A percentile compares a stretch with the other conserved stretches of the same genome.
phyloP scores from a whole-genome alignment of 1,140 invertebrate genomes.

The Ceratosolen fusciceps region DNA sequence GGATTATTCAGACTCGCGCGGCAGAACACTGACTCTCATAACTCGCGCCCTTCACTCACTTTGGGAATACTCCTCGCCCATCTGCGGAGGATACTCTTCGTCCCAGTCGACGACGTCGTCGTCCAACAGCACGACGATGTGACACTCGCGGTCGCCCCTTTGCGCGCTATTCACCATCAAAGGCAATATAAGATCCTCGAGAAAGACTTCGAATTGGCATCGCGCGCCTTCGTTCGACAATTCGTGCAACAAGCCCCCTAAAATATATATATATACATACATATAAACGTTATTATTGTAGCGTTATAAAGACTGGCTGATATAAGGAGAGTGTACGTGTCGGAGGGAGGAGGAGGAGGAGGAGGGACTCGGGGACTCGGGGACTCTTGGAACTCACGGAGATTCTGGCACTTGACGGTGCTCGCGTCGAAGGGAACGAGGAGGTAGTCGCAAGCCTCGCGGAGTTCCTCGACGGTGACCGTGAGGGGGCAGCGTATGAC shows the following conservation, averaged over 20 bases:
- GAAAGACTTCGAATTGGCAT: constrained; percentile 95
- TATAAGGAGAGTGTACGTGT: no score
- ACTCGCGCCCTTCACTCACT: no score
- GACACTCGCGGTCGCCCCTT: constrained; percentile 89
- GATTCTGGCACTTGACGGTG: constrained; percentile 95
- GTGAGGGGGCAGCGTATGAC: constrained; percentile 87
- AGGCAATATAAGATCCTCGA: constrained; percentile 95
- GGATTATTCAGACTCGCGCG: constrained; percentile 47
- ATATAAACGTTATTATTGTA: no score
- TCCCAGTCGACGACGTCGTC: constrained; percentile 99
- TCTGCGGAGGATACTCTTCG: constrained; percentile 97
- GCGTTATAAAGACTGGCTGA: no score
- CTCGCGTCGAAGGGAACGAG: constrained; percentile 97
- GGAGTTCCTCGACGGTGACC: constrained; percentile 91
- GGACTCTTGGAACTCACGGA: constrained; percentile 89
- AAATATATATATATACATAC: background rate
- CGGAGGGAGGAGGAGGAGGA: no score
- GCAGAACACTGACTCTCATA: no score
- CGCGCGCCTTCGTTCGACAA: constrained; percentile 98
- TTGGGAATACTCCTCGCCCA: constrained; percentile 98
- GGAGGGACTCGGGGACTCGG: no score
- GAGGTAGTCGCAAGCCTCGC: constrained; percentile 99
- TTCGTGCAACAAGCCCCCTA: constrained; percentile 96
- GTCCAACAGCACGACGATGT: constrained; percentile 95
- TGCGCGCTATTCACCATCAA: constrained; percentile 96